These are phyloP conservation scores for Solenodon paradoxus DNA, from an alignment of 2,113 vertebrate species.

Conservation along the genomic window DNA sequence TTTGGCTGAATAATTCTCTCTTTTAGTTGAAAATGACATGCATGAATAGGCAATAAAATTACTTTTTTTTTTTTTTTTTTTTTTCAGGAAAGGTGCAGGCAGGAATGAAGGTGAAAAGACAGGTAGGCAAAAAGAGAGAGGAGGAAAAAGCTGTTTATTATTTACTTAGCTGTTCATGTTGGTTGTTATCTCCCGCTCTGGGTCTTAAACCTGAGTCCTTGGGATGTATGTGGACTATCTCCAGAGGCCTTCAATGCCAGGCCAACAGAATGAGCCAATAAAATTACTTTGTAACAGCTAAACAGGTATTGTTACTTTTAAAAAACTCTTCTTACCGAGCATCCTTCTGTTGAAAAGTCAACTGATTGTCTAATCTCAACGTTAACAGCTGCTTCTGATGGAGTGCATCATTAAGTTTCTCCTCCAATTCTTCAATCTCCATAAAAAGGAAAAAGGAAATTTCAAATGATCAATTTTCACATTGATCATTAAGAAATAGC, in stretches of 20 bases:
- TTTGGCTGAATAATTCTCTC: constrained; percentile 10
- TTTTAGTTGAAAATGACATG: not conserved
- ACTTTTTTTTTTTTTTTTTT: too few relatives aligned
- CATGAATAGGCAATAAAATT: not conserved
- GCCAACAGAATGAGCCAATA: too few relatives aligned
- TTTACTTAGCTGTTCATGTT: too few relatives aligned
- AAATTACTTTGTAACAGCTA: not conserved
- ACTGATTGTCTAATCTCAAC: constrained; percentile 92
- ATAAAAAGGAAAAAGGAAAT: constrained; percentile 15
- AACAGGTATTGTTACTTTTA: not conserved
- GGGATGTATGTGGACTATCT: too few relatives aligned
- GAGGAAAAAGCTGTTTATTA: too few relatives aligned
- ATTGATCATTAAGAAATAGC: not conserved
- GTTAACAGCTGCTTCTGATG: constrained; percentile 95
- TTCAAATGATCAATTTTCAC: not conserved
- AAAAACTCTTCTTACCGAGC: constrained; percentile 84
- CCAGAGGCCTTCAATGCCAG: too few relatives aligned
- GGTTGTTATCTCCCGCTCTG: too few relatives aligned
- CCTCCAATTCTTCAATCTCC: constrained; percentile 96
- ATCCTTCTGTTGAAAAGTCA: constrained; percentile 94
- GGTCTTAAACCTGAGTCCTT: too few relatives aligned
- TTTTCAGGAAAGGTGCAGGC: too few relatives aligned
- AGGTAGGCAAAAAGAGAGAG: too few relatives aligned
- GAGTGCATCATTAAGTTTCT: constrained; percentile 93
- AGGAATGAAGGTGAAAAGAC: too few relatives aligned